A percentile compares a stretch with the other conserved stretches of the same genome.
phyloP scores from a whole-genome alignment of 2,797 vertebrate species.

The Masticophis lateralis region DNA sequence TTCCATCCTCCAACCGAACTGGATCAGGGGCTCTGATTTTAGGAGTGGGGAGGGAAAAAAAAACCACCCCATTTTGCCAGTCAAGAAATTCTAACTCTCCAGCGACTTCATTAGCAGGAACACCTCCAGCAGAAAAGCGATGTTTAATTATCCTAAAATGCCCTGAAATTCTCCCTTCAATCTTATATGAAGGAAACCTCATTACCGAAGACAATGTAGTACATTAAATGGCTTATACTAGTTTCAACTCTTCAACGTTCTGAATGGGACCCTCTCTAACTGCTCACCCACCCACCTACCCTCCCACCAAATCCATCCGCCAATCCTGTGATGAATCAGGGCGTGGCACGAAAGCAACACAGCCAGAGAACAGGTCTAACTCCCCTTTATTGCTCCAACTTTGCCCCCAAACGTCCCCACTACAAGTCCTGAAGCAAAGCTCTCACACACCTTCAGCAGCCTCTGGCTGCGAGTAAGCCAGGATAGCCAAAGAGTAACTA shows the following conservation, averaged over 20 bases:
- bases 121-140: conserved; percentile 42
- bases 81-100: conserved; percentile 62
- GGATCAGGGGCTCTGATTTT: background rate
- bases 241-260: background rate
- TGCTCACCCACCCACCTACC: background rate
- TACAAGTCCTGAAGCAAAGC: too few species aligned
- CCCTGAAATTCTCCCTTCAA: conserved; percentile 21
- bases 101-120: conserved; percentile 68
- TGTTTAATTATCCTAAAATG: conserved; percentile 16
- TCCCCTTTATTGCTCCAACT: background rate
- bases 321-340: too few species aligned
- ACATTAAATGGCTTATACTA: conserved; percentile 43
- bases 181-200: conserved; percentile 39
- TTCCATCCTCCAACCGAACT: background rate
- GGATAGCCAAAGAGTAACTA: too few species aligned
- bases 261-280: background rate
- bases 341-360: too few species aligned
- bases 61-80: conserved; percentile 36
- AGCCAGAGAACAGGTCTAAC: too few species aligned
- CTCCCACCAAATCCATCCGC: background rate
- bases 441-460: too few species aligned
- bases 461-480: too few species aligned
- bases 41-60: background rate
- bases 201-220: conserved; percentile 53
- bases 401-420: too few species aligned